These are phyloP conservation scores for Geothlypis trichas DNA, from an alignment of 2,113 vertebrate species.

Conservation along the genomic window DNA sequence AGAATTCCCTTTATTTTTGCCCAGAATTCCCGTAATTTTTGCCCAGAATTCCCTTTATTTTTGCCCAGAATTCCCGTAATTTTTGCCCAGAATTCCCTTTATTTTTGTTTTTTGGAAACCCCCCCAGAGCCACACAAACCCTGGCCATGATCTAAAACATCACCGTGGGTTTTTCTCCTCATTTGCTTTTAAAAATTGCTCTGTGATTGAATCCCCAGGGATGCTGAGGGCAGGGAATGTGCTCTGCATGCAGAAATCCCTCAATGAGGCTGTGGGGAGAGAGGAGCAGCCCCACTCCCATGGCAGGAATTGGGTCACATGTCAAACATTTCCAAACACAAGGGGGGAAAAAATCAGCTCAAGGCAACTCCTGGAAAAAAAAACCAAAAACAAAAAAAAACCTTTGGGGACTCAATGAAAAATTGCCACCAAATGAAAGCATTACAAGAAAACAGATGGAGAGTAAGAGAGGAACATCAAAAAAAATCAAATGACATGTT, in stretches of 20 bases:
- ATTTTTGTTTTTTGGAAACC: background rate
- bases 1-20: too few relatives aligned
- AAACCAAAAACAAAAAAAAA: background rate
- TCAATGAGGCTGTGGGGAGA: background rate
- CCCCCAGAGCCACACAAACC: constrained; percentile 29
- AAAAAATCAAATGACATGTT: constrained; percentile 79
- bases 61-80: too few relatives aligned
- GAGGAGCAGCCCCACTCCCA: background rate
- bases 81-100: background rate
- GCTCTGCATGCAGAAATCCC: constrained; percentile 35
- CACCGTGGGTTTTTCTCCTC: background rate
- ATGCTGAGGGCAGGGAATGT: constrained; percentile 9
- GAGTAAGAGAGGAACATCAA: constrained; percentile 71
- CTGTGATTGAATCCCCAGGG: constrained; percentile 61
- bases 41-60: background rate
- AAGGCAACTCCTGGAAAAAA: constrained; percentile 54
- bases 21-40: background rate
- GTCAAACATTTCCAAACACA: constrained; percentile 42
- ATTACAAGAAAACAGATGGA: constrained; percentile 68
- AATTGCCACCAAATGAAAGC: constrained; percentile 70
- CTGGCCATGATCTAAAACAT: background rate
- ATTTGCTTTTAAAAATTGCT: constrained; percentile 50
- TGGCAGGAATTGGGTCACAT: background rate
- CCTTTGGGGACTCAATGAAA: constrained; percentile 64
- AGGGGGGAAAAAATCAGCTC: background rate